These are phyloP conservation scores for Eulithis testata DNA, from an alignment of 2,888 invertebrate species.

Conservation along the genomic window DNA sequence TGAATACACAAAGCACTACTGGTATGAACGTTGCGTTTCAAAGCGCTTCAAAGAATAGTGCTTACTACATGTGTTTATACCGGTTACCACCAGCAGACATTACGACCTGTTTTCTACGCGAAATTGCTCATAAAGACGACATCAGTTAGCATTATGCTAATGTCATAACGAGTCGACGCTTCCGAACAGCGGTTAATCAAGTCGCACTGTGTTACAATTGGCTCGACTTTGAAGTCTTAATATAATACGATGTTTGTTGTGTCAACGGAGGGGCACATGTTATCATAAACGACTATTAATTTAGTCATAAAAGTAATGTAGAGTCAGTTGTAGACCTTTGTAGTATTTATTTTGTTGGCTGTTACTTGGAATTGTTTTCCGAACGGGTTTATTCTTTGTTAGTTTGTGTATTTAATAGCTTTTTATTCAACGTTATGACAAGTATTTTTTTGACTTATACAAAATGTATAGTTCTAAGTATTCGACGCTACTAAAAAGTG, in stretches of 20 bases:
- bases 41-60: too few species aligned
- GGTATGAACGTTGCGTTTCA: too few species aligned
- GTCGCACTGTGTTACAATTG: slow-evolving; percentile 39
- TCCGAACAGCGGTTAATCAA: slow-evolving; percentile 54
- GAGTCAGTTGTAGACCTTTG: not conserved
- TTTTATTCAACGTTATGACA: too few species aligned
- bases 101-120: slow-evolving; percentile 9
- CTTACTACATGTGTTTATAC: not conserved
- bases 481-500: slow-evolving; percentile 6
- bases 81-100: not conserved
- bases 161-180: slow-evolving; percentile 55
- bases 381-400: too few species aligned
- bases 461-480: slow-evolving; percentile 1
- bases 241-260: slow-evolving; percentile 41
- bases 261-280: slow-evolving; percentile 31
- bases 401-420: too few species aligned
- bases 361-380: too few species aligned
- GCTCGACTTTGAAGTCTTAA: slow-evolving; percentile 41
- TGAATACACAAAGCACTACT: too few species aligned
- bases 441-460: too few species aligned
- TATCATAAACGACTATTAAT: slow-evolving; percentile 7
- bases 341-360: too few species aligned
- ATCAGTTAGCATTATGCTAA: slow-evolving; percentile 70
- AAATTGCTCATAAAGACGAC: slow-evolving; percentile 49
- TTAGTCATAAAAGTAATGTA: not conserved